These are phyloP conservation scores for Contarinia nasturtii DNA, from an alignment of 1,140 invertebrate species.

Conservation along the genomic window DNA sequence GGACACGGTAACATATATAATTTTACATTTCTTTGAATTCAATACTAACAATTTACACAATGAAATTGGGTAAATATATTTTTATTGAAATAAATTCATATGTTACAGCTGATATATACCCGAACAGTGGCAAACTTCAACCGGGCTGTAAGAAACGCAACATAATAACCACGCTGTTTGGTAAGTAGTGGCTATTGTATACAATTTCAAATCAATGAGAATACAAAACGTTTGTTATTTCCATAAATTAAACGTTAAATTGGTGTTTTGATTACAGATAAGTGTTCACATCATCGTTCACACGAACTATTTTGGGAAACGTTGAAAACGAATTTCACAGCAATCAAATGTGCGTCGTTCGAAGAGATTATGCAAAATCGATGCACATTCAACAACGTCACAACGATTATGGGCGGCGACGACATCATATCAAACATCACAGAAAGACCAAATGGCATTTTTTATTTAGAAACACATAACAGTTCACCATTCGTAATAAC, in stretches of 20 bases:
- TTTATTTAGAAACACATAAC: background rate
- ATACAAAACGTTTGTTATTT: constrained; percentile 2
- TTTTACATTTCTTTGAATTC: constrained; percentile 7
- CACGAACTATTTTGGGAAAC: constrained; percentile 27
- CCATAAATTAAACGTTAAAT: too few relatives aligned
- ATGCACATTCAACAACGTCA: background rate
- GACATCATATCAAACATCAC: background rate
- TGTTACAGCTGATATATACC: constrained; percentile 23
- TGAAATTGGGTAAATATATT: too few relatives aligned
- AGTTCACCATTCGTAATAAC: background rate
- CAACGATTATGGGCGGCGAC: background rate
- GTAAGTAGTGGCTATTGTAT: background rate
- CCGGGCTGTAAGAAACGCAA: constrained; percentile 5
- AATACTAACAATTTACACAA: too few relatives aligned
- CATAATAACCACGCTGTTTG: constrained; percentile 1
- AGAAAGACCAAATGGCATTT: background rate
- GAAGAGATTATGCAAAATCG: constrained; percentile 13
- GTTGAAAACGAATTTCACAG: constrained; percentile 14
- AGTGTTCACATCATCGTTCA: constrained; percentile 28
- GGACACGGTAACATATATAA: constrained; percentile 35
- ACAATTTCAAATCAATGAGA: background rate
- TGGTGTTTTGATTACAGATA: constrained; percentile 8
- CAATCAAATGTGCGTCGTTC: constrained; percentile 21
- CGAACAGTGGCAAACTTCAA: constrained; percentile 10
- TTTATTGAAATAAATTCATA: too few relatives aligned